A percentile compares a stretch with the other conserved stretches of the same genome.
These are phyloP conservation scores for Dorcus parallelipipedus DNA, from an alignment of 2,888 invertebrate species.

Conservation along the genomic window DNA sequence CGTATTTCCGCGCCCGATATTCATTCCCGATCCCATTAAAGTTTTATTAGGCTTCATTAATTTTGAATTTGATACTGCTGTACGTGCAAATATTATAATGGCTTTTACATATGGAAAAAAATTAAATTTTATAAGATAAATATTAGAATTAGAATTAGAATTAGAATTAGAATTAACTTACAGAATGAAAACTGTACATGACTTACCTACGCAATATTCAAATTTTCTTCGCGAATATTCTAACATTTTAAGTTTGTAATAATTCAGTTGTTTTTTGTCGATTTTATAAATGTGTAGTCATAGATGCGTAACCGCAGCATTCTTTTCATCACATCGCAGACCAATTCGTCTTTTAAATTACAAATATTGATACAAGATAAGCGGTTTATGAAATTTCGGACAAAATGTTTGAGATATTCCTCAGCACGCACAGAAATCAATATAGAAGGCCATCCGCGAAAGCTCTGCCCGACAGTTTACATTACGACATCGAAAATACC, in stretches of 20 bases:
- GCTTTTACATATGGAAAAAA: no score
- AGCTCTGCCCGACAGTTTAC: conserved; percentile 12
- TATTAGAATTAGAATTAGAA: no score
- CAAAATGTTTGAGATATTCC: conserved; percentile 48
- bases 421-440: conserved; percentile 43
- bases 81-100: no score
- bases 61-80: conserved; percentile 10
- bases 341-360: conserved; percentile 47
- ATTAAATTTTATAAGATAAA: no score
- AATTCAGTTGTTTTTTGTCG: no score
- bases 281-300: no score
- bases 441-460: conserved; percentile 30
- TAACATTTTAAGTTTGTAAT: no score
- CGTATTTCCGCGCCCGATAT: conserved; percentile 22
- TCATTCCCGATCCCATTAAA: conserved; percentile 18
- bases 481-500: conserved; percentile 34
- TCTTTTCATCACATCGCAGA: conserved; percentile 8
- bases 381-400: conserved; percentile 50
- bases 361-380: conserved; percentile 52
- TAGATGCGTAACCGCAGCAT: not conserved
- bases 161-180: no score
- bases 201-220: no score
- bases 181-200: no score
- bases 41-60: conserved; percentile 23
- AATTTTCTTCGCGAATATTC: no score